Evolutionary conservation across 2,797 vertebrate genomes (phyloP).

Genomic region (Enteromius paludinosus): DNA sequence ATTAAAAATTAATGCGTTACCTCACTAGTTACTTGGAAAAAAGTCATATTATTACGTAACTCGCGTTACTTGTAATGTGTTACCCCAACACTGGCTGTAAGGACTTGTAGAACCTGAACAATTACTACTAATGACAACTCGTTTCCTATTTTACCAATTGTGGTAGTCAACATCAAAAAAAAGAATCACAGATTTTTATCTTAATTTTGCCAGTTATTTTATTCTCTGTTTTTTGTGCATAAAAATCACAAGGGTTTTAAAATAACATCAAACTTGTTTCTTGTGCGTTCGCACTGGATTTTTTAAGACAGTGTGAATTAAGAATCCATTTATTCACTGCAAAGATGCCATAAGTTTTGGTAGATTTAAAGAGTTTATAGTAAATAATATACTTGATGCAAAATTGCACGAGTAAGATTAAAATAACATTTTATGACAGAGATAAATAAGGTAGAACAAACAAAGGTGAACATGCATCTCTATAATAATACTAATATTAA

Average conservation of each 20-base stretch:
- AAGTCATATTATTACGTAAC: too few relatives aligned
- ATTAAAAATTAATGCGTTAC: too few relatives aligned
- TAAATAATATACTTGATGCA: constrained; percentile 1
- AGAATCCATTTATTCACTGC: background rate
- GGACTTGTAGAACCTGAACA: background rate
- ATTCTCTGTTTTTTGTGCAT: background rate
- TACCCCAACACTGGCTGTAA: too few relatives aligned
- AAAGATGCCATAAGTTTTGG: background rate
- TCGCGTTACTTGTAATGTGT: too few relatives aligned
- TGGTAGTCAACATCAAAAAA: background rate
- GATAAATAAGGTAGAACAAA: background rate
- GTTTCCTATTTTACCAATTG: background rate
- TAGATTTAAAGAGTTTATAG: background rate
- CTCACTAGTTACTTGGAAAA: too few relatives aligned
- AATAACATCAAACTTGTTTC: background rate
- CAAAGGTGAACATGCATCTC: constrained; percentile 13
- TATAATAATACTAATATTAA: background rate
- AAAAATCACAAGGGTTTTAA: constrained; percentile 3
- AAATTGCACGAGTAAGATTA: background rate
- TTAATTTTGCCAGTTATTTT: background rate
- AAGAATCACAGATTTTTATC: background rate
- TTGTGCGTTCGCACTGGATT: background rate
- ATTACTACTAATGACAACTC: background rate
- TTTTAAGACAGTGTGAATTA: constrained; percentile 42
- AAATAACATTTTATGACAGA: constrained; percentile 10